Evolutionary conservation across 2,888 invertebrate species (phyloP).

Genomic region (Cryptophagus acutangulus): DNA sequence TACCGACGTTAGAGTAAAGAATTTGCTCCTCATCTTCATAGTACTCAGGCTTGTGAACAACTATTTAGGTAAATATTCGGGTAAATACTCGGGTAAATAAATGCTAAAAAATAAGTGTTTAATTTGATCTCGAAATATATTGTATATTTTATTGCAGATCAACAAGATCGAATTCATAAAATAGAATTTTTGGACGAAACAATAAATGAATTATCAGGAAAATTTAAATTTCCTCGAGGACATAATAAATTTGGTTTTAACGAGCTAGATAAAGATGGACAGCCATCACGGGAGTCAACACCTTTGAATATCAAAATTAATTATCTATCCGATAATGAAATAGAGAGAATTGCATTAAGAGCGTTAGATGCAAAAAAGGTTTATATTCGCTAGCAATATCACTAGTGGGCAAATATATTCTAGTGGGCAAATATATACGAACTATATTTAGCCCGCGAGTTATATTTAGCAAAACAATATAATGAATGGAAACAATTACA

Average conservation of each 20-base stretch:
- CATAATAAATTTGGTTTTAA: constrained; percentile 20
- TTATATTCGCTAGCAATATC: too few species aligned
- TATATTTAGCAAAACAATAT: too few species aligned
- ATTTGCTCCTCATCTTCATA: background rate
- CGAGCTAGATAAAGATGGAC: too few species aligned
- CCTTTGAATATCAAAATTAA: too few species aligned
- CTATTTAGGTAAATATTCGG: background rate
- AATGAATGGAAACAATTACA: too few species aligned
- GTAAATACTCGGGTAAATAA: background rate
- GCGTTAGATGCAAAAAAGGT: too few species aligned
- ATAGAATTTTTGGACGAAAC: background rate
- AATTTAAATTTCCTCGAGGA: constrained; percentile 11
- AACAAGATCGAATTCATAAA: background rate
- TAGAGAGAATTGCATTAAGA: too few species aligned
- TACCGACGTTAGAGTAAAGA: background rate
- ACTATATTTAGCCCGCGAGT: too few species aligned
- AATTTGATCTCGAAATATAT: background rate
- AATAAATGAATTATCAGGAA: background rate
- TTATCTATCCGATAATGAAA: too few species aligned
- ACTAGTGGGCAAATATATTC: too few species aligned
- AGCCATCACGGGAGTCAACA: too few species aligned
- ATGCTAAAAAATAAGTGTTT: background rate
- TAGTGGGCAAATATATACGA: too few species aligned
- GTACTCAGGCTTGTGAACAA: background rate
- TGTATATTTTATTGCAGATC: background rate